Base-by-base conservation (phyloP, 2,113 vertebrate genomes). In the Bujurquina vittata region DNA sequence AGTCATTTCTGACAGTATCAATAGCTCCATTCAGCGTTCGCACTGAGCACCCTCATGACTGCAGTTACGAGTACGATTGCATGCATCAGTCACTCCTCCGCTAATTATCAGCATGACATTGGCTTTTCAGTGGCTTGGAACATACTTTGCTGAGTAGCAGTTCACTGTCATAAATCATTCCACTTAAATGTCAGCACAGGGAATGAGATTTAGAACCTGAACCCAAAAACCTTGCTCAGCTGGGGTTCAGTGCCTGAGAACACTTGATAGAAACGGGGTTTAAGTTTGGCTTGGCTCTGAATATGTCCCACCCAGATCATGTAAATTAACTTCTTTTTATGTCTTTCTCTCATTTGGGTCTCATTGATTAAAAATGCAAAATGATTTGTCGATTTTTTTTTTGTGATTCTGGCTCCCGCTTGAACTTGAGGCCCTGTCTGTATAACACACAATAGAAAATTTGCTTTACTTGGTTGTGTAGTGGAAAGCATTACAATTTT, bases 71-170 rank as follows among this genome's bases (percentile, higher is more conserved):
- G 69, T 72, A 46, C 10, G 55, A 85, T 81, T 26, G 63, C 85
- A 75, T 20, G 31, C 89, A 88, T 88, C 88, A 79, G 72, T 93
- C 87, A 92, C 84, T 86, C 79, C 72, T 76, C 77, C 43, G 2
- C 88, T 93, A 91, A 92, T 93, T 92, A 93, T 90, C 82, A 80
- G 81, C 69, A 37, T 88, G 92, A 91, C 89, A 85, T 86, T 88
- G 89, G 87, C 89, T 90, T 89, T 89, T 89, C 75, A 90, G 78
- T 60, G 67, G 79, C 78, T 81, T 93, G 88, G 89, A 89, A 90
- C 91, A 83, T 62, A 81, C 81, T 89, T 61, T 74, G 81, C 85
- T 84, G 83, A 90, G 85, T 62, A 81, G 87, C 85, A 82, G 63
- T 86, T 87, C 35, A 10, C 77, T 56, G 43, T 79, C 67, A 79